Evolutionary conservation across 2,888 invertebrate genomes (phyloP).

Genomic region (Calameuta idolon): DNA sequence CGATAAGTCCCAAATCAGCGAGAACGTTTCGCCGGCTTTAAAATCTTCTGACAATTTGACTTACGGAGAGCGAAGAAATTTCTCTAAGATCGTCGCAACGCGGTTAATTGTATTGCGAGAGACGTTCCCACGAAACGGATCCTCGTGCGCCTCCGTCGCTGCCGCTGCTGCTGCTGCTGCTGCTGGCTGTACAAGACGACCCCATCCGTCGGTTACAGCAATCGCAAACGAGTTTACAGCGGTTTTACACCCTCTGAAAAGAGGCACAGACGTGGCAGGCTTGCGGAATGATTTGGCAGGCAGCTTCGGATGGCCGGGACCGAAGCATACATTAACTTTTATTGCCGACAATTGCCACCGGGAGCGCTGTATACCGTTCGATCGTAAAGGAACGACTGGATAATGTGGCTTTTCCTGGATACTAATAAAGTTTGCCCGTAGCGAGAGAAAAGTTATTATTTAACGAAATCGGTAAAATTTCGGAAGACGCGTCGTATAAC

Average conservation of each 20-base stretch:
- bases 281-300: constrained; percentile 25
- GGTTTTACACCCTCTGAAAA: constrained; percentile 15
- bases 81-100: no score
- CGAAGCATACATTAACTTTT: constrained; percentile 29
- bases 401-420: constrained; percentile 14
- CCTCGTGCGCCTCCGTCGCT: no score
- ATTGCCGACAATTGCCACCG: constrained; percentile 33
- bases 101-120: no score
- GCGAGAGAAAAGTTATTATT: constrained; percentile 40
- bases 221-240: constrained; percentile 3
- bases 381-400: constrained; percentile 34
- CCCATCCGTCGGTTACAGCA: neutral
- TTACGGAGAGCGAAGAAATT: no score
- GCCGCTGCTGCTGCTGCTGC: no score
- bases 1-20: no score
- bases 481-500: no score
- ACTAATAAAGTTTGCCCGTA: constrained; percentile 43
- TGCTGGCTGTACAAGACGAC: no score
- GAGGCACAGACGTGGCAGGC: neutral
- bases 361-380: constrained; percentile 31
- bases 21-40: no score
- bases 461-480: constrained; percentile 23
- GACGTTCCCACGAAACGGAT: no score
- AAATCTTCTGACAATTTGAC: no score
- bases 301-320: neutral